Conservation (phyloP, 2,888 invertebrate genomes). For the Alviniconcha strummeri region DNA sequence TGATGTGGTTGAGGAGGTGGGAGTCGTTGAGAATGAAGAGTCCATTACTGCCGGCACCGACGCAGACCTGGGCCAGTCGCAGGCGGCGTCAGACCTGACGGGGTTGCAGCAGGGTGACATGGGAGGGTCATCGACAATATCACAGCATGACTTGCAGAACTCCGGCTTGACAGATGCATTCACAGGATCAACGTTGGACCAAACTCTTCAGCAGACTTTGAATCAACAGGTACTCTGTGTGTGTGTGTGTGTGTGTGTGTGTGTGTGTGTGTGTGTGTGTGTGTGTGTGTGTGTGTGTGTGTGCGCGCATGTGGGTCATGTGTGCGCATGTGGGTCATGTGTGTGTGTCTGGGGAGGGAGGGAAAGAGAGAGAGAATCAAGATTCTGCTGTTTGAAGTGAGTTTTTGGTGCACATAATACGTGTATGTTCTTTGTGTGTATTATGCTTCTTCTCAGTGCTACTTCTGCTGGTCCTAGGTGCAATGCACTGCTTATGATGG, state of each 20-base stretch:
- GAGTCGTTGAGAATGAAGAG: constrained; percentile 41
- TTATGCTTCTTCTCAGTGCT: too few relatives aligned
- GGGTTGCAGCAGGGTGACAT: constrained; percentile 52
- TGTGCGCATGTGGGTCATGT: neutral
- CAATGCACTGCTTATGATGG: too few relatives aligned
- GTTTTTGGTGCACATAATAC: too few relatives aligned
- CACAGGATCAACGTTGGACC: constrained; percentile 44
- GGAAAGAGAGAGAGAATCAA: neutral
- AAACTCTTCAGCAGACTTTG: constrained; percentile 65
- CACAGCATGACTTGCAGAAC: constrained; percentile 51
- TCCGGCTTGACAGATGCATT: constrained; percentile 51
- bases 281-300: neutral
- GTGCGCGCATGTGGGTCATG: neutral
- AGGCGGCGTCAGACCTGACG: constrained; percentile 48
- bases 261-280: constrained; percentile 9
- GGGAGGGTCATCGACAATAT: constrained; percentile 47
- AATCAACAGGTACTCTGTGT: constrained; percentile 62
- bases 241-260: constrained; percentile 4
- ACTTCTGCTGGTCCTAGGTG: too few relatives aligned
- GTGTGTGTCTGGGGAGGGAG: neutral
- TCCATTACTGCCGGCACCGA: constrained; percentile 33
- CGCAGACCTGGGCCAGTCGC: constrained; percentile 44
- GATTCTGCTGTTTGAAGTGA: too few relatives aligned
- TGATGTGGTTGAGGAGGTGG: constrained; percentile 46
- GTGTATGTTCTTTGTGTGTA: too few relatives aligned